phyloP scores from a whole-genome alignment of 1,140 invertebrate genomes.

The Uloborus diversus region DNA sequence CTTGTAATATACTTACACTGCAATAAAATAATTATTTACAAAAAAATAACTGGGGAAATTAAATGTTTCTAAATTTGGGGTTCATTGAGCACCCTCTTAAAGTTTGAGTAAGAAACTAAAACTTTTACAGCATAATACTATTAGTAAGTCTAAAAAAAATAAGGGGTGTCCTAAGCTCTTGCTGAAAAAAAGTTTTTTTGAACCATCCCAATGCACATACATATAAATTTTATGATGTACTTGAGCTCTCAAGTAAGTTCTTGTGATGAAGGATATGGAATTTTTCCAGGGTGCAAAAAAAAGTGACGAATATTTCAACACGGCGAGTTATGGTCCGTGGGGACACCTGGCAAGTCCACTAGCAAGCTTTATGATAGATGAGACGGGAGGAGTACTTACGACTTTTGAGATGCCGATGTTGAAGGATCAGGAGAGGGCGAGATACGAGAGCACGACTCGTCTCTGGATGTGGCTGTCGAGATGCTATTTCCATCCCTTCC shows the following conservation, averaged over 20 bases:
- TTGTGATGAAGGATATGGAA: not conserved
- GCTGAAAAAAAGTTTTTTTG: too few relatives aligned
- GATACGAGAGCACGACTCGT: constrained; percentile 18
- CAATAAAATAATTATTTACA: not conserved
- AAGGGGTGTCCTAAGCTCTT: too few relatives aligned
- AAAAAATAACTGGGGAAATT: too few relatives aligned
- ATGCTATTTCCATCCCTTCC: constrained; percentile 38
- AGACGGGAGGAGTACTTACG: not conserved
- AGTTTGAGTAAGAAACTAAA: too few relatives aligned
- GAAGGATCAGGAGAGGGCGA: constrained; percentile 36
- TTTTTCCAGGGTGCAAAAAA: not conserved
- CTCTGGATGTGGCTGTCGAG: not conserved
- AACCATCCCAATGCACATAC: not conserved
- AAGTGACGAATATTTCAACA: not conserved
- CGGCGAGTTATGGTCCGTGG: not conserved
- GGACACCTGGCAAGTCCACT: not conserved
- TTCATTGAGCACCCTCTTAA: too few relatives aligned
- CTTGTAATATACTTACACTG: not conserved
- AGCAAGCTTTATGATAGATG: not conserved
- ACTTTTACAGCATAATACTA: too few relatives aligned
- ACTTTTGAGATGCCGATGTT: not conserved
- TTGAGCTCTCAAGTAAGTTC: not conserved
- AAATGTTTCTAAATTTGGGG: too few relatives aligned
- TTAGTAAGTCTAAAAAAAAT: too few relatives aligned
- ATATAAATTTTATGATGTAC: not conserved